Evolutionary conservation across 2,888 invertebrate species (phyloP).

Genomic region (Drosophila kokeensis): DNA sequence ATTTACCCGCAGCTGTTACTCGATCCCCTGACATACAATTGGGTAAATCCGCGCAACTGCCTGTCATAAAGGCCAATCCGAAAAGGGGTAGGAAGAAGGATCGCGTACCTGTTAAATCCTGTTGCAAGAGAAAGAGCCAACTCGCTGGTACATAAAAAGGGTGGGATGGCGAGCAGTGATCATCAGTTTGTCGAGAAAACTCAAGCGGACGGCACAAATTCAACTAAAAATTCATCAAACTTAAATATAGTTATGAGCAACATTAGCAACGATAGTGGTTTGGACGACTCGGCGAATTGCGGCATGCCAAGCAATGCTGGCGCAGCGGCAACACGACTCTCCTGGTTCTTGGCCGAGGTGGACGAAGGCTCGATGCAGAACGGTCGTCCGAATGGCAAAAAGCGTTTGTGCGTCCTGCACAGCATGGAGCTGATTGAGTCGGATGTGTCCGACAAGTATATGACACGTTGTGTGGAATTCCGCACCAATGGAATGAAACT

Average conservation of each 20-base stretch:
- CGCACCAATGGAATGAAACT: slow-evolving; percentile 53
- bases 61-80: neutral
- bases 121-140: neutral
- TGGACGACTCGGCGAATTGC: slow-evolving; percentile 62
- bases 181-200: slow-evolving; percentile 52
- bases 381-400: slow-evolving; percentile 43
- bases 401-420: slow-evolving; percentile 64
- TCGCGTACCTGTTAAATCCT: slow-evolving; percentile 25
- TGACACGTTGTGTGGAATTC: slow-evolving; percentile 68
- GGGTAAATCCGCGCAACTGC: slow-evolving; percentile 22
- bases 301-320: slow-evolving; percentile 18
- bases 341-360: slow-evolving; percentile 79
- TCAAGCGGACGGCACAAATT: slow-evolving; percentile 19
- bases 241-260: slow-evolving; percentile 56
- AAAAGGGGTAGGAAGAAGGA: neutral
- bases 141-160: slow-evolving; percentile 19
- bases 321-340: slow-evolving; percentile 62
- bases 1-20: slow-evolving; percentile 15
- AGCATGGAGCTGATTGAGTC: slow-evolving; percentile 76
- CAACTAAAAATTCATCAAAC: neutral
- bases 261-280: slow-evolving; percentile 65
- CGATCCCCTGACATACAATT: slow-evolving; percentile 3
- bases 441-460: slow-evolving; percentile 65
- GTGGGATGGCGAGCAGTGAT: neutral
- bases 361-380: slow-evolving; percentile 58